These are phyloP conservation scores for Thamnophis sirtalis DNA, from an alignment of 2,113 vertebrate genomes.

Conservation along the genomic window DNA sequence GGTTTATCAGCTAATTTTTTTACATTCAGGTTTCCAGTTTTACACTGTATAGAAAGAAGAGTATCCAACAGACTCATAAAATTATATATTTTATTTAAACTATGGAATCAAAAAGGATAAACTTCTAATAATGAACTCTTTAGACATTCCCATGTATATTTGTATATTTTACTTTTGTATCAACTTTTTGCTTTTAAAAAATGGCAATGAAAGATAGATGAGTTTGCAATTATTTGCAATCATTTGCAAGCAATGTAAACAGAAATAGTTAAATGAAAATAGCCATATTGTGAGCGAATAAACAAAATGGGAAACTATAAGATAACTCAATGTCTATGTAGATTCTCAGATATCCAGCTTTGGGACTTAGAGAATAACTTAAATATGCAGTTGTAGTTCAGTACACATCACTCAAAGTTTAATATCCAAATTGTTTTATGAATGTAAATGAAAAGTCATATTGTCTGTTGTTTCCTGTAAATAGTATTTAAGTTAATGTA, in stretches of 20 bases:
- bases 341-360: no score
- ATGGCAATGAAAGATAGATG: neutral
- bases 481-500: neutral
- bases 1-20: neutral
- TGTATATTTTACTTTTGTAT: neutral
- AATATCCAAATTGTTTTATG: neutral
- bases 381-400: neutral
- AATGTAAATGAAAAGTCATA: neutral
- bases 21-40: neutral
- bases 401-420: neutral
- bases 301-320: neutral
- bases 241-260: neutral
- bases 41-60: neutral
- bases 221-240: neutral
- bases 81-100: neutral
- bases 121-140: neutral
- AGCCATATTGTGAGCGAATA: neutral
- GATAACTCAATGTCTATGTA: neutral
- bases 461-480: neutral
- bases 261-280: neutral
- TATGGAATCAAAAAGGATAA: neutral
- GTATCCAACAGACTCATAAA: neutral
- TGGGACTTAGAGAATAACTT: neutral
- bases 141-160: neutral
- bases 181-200: neutral